Evolutionary conservation across 2,888 invertebrate species (phyloP), one percentile per base, ranked within the genome.

Genomic region (Drosophila dives): DNA sequence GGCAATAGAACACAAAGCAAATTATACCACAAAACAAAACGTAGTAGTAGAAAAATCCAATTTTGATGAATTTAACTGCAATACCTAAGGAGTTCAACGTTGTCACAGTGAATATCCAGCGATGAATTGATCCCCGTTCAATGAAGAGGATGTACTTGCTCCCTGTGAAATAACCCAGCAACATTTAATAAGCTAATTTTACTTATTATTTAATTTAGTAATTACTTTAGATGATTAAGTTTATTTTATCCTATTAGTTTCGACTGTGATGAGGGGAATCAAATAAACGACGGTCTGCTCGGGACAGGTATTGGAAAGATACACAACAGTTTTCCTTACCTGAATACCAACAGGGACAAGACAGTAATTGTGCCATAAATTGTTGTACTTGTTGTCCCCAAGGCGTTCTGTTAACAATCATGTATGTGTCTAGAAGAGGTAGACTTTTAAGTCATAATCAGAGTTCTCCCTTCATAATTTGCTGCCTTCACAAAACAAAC

Each of bases 111-210:
- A 69, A n/a, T 69, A 72, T 49, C 76, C 76, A 8, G 54, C 63
- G 11, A n/a, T 54, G 0, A 53, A 48, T 60, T 42, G 49, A 0
- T 38, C 45, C 0, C 54, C 54, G 2, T 56, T 45, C n/a, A 11
- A 50, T 33, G 38, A 60, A 4, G 56, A 63, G 26, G 55, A 61
- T 8, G 10, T 72, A 3, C 6, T 85, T 12, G 38, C 59, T 12
- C 33, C 68, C 11, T 86, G 86, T 34, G 83, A 88, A 34, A 71
- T 76, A 7, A 88, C 89, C 3, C 89, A 90, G 42, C 62, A 65
- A 7, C 83, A 86, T 34, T 90, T 48, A 36, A 26, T 86, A 12
- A 74, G 85, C 85, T 85, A 80, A 12, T 1, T 6, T 36, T 23
- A 2, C n/a, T n/a, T n/a, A n/a, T n/a, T n/a, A n/a, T n/a, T n/a